Evolutionary conservation across 2,888 invertebrate genomes (phyloP).

Genomic region (Carpatolechia fugitivella): DNA sequence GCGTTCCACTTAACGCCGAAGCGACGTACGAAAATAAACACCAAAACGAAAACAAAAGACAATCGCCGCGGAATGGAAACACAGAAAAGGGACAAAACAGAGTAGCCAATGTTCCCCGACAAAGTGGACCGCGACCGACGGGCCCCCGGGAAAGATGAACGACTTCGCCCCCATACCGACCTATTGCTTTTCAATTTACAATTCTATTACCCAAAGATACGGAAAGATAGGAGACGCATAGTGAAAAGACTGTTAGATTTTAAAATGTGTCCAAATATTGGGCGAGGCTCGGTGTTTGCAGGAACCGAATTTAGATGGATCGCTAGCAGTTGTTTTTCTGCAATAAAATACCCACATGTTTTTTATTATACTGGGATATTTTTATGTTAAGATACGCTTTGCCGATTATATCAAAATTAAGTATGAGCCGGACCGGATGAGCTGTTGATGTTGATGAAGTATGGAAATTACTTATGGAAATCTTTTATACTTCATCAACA

Average conservation of each 20-base stretch:
- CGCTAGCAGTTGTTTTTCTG: not conserved
- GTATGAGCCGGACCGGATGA: too few relatives aligned
- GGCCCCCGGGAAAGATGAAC: conserved; percentile 39
- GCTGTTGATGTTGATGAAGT: too few relatives aligned
- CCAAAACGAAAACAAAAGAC: not conserved
- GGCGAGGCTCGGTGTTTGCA: conserved; percentile 37
- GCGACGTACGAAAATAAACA: not conserved
- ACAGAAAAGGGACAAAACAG: conserved; percentile 4
- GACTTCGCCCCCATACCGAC: conserved; percentile 34
- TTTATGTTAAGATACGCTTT: too few relatives aligned
- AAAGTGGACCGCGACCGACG: not conserved
- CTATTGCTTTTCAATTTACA: conserved; percentile 52
- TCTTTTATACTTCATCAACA: too few relatives aligned
- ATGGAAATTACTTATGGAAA: too few relatives aligned
- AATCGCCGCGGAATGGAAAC: conserved; percentile 3
- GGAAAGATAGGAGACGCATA: conserved; percentile 28
- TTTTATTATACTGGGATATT: not conserved
- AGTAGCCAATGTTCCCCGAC: conserved; percentile 4
- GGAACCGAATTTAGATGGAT: conserved; percentile 4
- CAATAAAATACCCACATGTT: not conserved
- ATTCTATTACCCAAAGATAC: conserved; percentile 43
- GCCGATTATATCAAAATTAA: too few relatives aligned
- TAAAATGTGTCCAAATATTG: conserved; percentile 44
- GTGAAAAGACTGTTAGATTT: conserved; percentile 34
- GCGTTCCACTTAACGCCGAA: not conserved